Percentiles rank a stretch among this genome's conserved stretches.
These are phyloP conservation scores for Polydrusus tereticollis DNA, from an alignment of 2,888 invertebrate species.

Conservation along the genomic window DNA sequence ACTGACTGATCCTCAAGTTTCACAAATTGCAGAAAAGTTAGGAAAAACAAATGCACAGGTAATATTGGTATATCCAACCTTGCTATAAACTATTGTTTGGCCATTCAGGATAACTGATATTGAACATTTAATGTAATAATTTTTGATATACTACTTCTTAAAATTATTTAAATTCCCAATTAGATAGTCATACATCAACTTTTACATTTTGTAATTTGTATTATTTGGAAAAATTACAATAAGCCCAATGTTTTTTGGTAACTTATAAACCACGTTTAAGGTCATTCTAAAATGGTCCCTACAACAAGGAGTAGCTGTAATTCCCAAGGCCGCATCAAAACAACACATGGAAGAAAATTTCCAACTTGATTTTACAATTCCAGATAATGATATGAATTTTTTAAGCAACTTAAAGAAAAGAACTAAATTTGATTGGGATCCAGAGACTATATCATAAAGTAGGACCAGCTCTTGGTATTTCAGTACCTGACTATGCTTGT, in stretches of 20 bases:
- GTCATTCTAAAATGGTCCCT: conserved; percentile 78
- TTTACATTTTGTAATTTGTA: too few relatives aligned
- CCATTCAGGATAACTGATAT: too few relatives aligned
- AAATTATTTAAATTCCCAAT: too few relatives aligned
- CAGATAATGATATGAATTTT: conserved; percentile 68
- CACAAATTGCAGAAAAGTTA: conserved; percentile 71
- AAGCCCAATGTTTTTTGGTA: not conserved
- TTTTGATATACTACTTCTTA: too few relatives aligned
- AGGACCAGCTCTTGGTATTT: not conserved
- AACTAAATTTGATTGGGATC: conserved; percentile 73
- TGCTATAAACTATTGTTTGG: too few relatives aligned
- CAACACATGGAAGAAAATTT: conserved; percentile 73
- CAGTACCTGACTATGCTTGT: too few relatives aligned
- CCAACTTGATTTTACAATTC: conserved; percentile 72
- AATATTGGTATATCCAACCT: not conserved
- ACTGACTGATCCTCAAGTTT: conserved; percentile 72
- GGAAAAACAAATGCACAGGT: conserved; percentile 73
- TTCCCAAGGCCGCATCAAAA: conserved; percentile 74
- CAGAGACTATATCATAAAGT: conserved; percentile 63
- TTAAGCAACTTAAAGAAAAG: conserved; percentile 65
- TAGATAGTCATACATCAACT: too few relatives aligned
- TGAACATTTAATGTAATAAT: too few relatives aligned
- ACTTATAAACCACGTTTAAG: conserved; percentile 63
- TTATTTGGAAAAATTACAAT: not conserved
- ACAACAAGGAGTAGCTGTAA: conserved; percentile 77